Evolutionary conservation across 2,797 vertebrate species (phyloP).

Genomic region (Clarias laeviceps): DNA sequence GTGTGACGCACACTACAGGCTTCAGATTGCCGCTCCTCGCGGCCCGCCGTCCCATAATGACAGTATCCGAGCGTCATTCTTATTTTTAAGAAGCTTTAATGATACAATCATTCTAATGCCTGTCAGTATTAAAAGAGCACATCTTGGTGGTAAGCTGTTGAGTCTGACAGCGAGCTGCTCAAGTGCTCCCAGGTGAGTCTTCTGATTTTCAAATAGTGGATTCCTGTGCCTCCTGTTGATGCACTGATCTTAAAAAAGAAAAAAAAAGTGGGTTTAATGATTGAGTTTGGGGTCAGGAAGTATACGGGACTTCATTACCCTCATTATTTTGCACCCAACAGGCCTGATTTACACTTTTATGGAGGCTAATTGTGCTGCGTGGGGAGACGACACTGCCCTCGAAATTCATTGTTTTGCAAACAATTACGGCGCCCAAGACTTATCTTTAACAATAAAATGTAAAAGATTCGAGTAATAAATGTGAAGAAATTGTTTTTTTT

Average conservation of each 20-base stretch:
- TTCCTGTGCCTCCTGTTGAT: conserved; percentile 62
- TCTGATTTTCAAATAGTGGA: conserved; percentile 60
- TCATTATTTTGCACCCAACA: neutral
- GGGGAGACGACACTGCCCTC: neutral
- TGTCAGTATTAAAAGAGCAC: neutral
- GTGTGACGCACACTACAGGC: conserved; percentile 20
- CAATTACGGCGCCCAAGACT: neutral
- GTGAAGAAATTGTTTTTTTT: neutral
- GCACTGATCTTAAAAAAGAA: conserved; percentile 76
- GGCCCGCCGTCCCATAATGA: conserved; percentile 26
- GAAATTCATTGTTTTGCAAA: neutral
- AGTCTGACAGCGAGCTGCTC: conserved; percentile 29
- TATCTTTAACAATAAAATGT: neutral
- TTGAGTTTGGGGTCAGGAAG: neutral
- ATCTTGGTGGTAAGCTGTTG: neutral
- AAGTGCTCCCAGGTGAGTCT: conserved; percentile 60
- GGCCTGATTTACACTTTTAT: conserved; percentile 9
- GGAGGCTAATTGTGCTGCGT: neutral
- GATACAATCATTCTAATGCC: conserved; percentile 4
- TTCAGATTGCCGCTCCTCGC: neutral
- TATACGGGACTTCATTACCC: neutral
- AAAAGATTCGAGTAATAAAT: neutral
- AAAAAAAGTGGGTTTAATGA: conserved; percentile 76
- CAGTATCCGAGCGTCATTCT: neutral
- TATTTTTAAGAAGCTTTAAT: conserved; percentile 26